Percentiles rank a stretch among this genome's conserved stretches.
These are phyloP conservation scores for Trichogramma dendrolimi DNA, from an alignment of 2,888 invertebrate species.

Conservation along the genomic window DNA sequence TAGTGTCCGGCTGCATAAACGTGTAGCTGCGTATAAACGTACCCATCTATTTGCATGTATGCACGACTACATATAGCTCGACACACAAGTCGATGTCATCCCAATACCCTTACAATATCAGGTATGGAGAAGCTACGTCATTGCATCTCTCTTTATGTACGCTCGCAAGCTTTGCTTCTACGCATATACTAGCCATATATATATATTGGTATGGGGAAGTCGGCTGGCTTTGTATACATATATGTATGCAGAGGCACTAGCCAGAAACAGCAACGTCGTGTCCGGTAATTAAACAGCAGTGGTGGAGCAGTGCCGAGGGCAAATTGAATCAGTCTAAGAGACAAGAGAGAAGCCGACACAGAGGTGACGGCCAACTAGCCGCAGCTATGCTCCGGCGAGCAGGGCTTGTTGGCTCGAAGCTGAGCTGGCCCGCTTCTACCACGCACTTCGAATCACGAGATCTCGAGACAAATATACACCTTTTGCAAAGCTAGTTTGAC, in stretches of 20 bases:
- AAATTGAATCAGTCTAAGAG: constrained; percentile 53
- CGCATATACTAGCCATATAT: no score
- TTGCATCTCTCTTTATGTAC: no score
- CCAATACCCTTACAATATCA: background rate
- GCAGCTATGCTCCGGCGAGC: constrained; percentile 39
- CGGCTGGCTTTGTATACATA: no score
- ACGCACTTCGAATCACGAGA: no score
- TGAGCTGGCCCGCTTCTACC: background rate
- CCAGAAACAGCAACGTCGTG: constrained; percentile 46
- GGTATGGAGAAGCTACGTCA: no score
- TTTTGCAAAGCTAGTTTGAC: no score
- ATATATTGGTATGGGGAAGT: no score
- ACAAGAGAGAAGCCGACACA: constrained; percentile 51
- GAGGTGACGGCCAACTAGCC: constrained; percentile 52
- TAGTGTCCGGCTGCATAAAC: constrained; percentile 45
- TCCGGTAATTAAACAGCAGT: constrained; percentile 53
- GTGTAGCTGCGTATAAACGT: background rate
- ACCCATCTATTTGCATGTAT: background rate
- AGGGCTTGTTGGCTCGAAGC: background rate
- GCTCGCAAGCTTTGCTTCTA: no score
- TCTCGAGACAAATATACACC: no score
- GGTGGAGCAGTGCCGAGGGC: constrained; percentile 50
- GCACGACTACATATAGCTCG: background rate
- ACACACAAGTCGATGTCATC: constrained; percentile 30
- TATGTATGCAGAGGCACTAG: background rate